phyloP scores from a whole-genome alignment of 2,113 vertebrate species.

The Neotragus moschatus region DNA sequence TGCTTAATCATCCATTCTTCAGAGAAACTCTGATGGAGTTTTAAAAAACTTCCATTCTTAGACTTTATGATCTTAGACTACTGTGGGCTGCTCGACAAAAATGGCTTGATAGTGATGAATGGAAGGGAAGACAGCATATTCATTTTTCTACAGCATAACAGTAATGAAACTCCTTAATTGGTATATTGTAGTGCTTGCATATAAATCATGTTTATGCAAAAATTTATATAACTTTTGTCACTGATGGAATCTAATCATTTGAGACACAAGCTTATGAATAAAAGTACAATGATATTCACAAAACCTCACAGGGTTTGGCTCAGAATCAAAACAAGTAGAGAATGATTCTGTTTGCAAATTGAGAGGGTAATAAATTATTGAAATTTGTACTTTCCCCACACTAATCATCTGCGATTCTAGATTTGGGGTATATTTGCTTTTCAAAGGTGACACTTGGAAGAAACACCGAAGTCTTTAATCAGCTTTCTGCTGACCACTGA shows the following conservation, averaged over 20 bases:
- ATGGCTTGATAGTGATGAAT: neutral
- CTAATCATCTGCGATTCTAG: neutral
- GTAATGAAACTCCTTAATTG: neutral
- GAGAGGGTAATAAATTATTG: conserved; percentile 8
- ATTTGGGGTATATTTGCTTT: conserved; percentile 18
- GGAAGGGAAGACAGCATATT: neutral
- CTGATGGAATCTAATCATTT: conserved; percentile 31
- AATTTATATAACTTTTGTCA: neutral
- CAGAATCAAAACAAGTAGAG: conserved; percentile 32
- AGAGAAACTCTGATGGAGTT: neutral
- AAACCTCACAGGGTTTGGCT: neutral
- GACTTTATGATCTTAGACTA: neutral
- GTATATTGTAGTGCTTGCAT: neutral
- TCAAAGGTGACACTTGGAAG: neutral
- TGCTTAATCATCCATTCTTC: neutral
- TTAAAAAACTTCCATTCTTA: neutral
- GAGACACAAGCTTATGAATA: conserved; percentile 10
- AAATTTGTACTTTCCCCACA: conserved; percentile 35
- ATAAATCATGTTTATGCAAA: conserved; percentile 12
- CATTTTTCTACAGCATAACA: neutral
- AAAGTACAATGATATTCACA: conserved; percentile 5
- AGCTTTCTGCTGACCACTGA: neutral
- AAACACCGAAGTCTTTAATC: neutral
- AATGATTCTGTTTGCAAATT: conserved; percentile 32
- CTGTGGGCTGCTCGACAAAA: neutral